Conservation (phyloP, 2,797 vertebrate genomes). For the Spheniscus humboldti region DNA sequence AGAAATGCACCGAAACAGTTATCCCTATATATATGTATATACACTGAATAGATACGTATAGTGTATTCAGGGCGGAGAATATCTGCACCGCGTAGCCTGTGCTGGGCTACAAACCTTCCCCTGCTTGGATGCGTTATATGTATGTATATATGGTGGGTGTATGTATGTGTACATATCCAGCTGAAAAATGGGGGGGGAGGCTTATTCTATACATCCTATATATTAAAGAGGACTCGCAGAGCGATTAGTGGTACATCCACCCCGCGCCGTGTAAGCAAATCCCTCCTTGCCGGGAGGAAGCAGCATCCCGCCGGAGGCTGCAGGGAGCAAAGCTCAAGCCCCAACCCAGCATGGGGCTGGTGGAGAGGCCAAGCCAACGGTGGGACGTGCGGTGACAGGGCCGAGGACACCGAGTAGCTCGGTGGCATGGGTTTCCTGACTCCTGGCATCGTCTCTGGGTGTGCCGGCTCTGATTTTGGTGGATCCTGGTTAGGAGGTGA, state of each 20-base stretch:
- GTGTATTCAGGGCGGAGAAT: not conserved
- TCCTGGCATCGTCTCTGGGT: rapidly evolving
- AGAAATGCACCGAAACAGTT: not conserved
- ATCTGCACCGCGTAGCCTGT: not conserved
- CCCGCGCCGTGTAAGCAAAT: rapidly evolving
- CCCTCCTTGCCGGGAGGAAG: not conserved
- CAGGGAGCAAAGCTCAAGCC: not conserved
- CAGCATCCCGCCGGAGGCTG: not conserved
- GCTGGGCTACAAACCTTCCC: not conserved
- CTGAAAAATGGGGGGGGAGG: not conserved
- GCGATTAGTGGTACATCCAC: rapidly evolving
- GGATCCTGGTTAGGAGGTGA: not conserved
- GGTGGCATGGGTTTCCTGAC: not conserved
- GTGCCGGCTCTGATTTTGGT: not conserved
- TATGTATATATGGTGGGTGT: not conserved
- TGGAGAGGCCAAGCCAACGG: not conserved
- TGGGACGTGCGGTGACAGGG: rapidly evolving
- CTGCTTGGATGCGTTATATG: not conserved
- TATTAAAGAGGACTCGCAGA: not conserved
- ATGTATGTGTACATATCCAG: not conserved
- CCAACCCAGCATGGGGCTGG: rapidly evolving
- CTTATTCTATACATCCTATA: not conserved
- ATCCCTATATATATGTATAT: too few relatives aligned
- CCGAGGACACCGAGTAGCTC: not conserved
- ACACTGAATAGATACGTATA: not conserved